Base-by-base conservation (phyloP, 1,140 invertebrate species). In the Whitmania pigra region DNA sequence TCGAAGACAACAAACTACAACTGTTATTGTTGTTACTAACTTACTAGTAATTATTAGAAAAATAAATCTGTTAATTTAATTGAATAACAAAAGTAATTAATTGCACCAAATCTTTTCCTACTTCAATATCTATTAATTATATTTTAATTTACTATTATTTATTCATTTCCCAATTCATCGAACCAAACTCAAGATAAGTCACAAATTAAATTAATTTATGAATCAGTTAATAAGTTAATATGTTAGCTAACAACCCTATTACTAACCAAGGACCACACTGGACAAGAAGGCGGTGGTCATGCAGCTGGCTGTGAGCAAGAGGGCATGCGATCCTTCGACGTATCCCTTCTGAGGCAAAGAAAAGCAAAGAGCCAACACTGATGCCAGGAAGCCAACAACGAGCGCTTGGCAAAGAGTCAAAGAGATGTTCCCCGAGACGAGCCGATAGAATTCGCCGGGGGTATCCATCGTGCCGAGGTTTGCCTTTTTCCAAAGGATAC, bases 331-430 rank as follows among this genome's bases (percentile, higher is more conserved):
- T 43, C 90, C 82, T 78, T 93, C 87, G 79, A 95, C 89, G 69
- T 88, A 83, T 18, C 89, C 88, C 76, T 89, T 86, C 7, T 89
- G 88, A 75, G 93, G 87, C 87, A 88, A 90, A 36, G 90, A 90
- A 81, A 95, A 88, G 17, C 89, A 81, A 63, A 94, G 87, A 5
- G 93, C 92, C 71, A 89, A 90, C 73, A 92, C 79, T 0, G 91
- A 90, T 7, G 92, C 92, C 73, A 97, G 80, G 79, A 96, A 89
- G 7, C 92, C 93, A 31, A 97, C 92, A 27, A 95, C 89, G 77
- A 92, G 91, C 18, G 92, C 93, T 84, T 97, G 94, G 76, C 90
- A 31, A 7, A 25, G 57, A 20, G 57, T 63, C 22, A 63, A 31
- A 15, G 57, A 22, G 22, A 63, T 17, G 57, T 63, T 63, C 9